Base-by-base conservation (phyloP, 2,113 vertebrate species). In the Phrynosoma blainvillii region DNA sequence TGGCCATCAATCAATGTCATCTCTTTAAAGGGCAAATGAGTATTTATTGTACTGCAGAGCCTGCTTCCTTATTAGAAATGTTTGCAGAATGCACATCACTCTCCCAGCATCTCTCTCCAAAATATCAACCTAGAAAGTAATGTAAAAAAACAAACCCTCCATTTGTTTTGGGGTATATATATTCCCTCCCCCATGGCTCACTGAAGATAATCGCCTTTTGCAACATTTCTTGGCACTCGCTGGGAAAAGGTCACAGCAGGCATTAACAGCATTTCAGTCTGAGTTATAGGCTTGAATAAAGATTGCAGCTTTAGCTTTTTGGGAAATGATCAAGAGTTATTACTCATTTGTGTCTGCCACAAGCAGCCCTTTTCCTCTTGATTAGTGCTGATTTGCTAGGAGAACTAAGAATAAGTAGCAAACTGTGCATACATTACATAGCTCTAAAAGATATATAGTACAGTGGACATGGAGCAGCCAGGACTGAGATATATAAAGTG, bases 11-110 rank as follows among this genome's bases (percentile, higher is more conserved):
- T 90, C 65, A 84, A 73, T 90, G 92, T 87, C 93, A 91, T 84
- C 62, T 62, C 23, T 92, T 91, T 85, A 93, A 96, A 95, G 87
- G 89, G 89, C 92, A 91, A 73, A 83, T n/a, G 87, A 90, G 75
- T 89, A 92, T 95, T 95, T 77, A 65, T 89, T 93, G 75, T 85
- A 79, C 73, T 2, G 87, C 66, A 76, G 79, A 89, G 87, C 74
- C 89, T 88, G 0, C 86, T 84, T 66, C 0, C 79, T 91, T 36
- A 86, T 93, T 91, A 89, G 73, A 91, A 32, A 40, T 79, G 40
- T 79, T 91, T 70, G 90, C 78, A 27, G 81, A 80, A 25, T 70
- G 75, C 56, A 40, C n/a, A 40, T 85, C 40, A 23, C 8, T 65
- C 84, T 14, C 40, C 42, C 7, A 66, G 36, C 20, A 32, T 6